These are phyloP conservation scores for Apogon talboti DNA, from an alignment of 2,797 vertebrate species.

Conservation along the genomic window DNA sequence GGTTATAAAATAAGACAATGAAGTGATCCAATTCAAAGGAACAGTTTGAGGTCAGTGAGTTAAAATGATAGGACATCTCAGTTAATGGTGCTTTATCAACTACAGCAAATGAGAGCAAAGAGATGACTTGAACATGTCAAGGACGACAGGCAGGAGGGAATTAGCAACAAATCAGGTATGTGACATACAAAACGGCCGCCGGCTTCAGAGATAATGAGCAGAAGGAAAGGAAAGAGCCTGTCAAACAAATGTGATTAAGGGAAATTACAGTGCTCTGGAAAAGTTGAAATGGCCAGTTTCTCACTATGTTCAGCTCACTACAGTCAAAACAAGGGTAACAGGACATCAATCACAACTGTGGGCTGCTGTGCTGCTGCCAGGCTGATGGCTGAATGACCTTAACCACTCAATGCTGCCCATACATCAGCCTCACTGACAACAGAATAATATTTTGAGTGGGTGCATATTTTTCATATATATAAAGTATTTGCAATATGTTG, in stretches of 20 bases:
- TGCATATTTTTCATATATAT: not conserved
- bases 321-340: constrained; percentile 53
- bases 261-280: constrained; percentile 43
- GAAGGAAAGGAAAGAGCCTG: constrained; percentile 37
- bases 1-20: constrained; percentile 38
- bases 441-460: constrained; percentile 8
- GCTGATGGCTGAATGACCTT: constrained; percentile 56
- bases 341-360: constrained; percentile 54
- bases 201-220: constrained; percentile 46
- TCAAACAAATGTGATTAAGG: constrained; percentile 61
- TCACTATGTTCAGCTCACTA: constrained; percentile 40
- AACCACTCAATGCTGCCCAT: constrained; percentile 25
- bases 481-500: too few species aligned
- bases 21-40: constrained; percentile 13
- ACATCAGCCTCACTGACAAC: not conserved
- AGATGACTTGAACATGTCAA: not conserved
- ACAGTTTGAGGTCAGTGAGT: constrained; percentile 31
- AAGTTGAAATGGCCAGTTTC: constrained; percentile 42
- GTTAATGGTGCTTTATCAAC: constrained; percentile 18
- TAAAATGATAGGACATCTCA: constrained; percentile 14
- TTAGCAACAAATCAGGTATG: constrained; percentile 34
- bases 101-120: not conserved
- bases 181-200: constrained; percentile 29
- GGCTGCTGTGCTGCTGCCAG: constrained; percentile 38
- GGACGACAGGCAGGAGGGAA: constrained; percentile 10